phyloP scores from a whole-genome alignment of 2,113 vertebrate genomes.

The Aviceda subcristata region DNA sequence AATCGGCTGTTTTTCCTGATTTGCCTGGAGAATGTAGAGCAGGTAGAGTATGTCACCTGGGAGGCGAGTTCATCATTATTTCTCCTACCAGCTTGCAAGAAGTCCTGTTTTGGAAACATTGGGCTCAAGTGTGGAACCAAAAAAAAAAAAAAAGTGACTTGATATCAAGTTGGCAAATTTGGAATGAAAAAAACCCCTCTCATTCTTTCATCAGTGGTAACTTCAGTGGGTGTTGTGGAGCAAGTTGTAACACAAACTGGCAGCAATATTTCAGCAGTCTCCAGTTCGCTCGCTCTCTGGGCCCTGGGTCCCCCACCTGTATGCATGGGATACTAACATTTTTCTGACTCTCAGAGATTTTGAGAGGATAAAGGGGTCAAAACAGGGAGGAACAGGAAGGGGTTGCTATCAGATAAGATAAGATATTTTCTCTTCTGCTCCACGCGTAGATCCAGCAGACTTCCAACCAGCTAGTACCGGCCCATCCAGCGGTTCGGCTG shows the following conservation, averaged over 20 bases:
- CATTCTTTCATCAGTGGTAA: background rate
- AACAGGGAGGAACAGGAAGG: background rate
- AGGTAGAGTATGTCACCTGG: background rate
- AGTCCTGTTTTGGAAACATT: background rate
- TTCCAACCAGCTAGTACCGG: background rate
- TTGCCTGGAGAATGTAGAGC: background rate
- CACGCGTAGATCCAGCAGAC: background rate
- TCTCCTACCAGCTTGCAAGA: background rate
- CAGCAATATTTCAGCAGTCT: background rate
- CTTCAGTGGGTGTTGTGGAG: background rate
- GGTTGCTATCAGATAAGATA: background rate
- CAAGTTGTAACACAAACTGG: background rate
- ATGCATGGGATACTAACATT: background rate
- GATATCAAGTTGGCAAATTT: background rate
- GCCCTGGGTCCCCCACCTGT: background rate
- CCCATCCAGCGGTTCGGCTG: background rate
- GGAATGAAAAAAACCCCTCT: background rate
- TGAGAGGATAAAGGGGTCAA: background rate
- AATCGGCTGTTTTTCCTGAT: background rate
- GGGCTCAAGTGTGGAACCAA: background rate
- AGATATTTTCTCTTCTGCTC: background rate
- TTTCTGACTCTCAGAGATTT: background rate
- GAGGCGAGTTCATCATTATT: background rate
- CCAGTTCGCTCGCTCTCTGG: background rate
- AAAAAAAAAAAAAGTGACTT: background rate